Base-by-base conservation (phyloP, 2,113 vertebrate species). In the Scopus umbretta region DNA sequence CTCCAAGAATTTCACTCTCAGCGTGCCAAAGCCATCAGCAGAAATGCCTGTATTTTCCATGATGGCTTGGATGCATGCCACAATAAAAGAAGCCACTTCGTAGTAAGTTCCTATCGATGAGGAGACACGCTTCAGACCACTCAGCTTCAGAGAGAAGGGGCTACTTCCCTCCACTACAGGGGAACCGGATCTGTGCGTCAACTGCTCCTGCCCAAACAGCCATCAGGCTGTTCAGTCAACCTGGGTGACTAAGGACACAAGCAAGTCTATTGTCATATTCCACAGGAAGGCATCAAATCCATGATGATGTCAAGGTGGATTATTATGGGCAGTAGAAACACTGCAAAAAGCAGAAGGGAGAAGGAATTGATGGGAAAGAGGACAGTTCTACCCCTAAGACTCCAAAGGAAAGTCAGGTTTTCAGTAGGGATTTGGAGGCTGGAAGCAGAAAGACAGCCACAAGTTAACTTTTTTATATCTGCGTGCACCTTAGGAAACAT, bases 121-220 rank as follows among this genome's bases (percentile, higher is more conserved):
- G 36, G 8, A 78, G 50, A 65, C 16, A 79, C 21, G 34, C 29
- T 66, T 56, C 27, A 42, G 30, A 40, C 42, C 49, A 53, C 38
- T 50, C n/a, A n/a, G 61, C n/a, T 87, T 87, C 16, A 58, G 29
- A 23, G 11, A 87, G 32, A 92, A 80, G 16, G 11, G 14, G 21
- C 26, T 80, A 40, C 75, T 72, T 63, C 36, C 38, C 66, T 63
- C 63, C 3, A 4, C 61, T 67, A 32, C 23, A 82, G 26, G 45
- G 50, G 83, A 26, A 40, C 30, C 10, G 0, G 0, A 1, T 15
- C 65, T 65, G 7, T 25, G 23, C 1, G 1, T 25, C 29, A 43
- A 50, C 47, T 66, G 34, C 38, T 67, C 55, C 50, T 38, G 36
- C n/a, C 11, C 45, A 43, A 68, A 34, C 10, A 67, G 55, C 11